These are phyloP conservation scores for Cheilosia urbana DNA, from an alignment of 2,888 invertebrate species.

Conservation along the genomic window DNA sequence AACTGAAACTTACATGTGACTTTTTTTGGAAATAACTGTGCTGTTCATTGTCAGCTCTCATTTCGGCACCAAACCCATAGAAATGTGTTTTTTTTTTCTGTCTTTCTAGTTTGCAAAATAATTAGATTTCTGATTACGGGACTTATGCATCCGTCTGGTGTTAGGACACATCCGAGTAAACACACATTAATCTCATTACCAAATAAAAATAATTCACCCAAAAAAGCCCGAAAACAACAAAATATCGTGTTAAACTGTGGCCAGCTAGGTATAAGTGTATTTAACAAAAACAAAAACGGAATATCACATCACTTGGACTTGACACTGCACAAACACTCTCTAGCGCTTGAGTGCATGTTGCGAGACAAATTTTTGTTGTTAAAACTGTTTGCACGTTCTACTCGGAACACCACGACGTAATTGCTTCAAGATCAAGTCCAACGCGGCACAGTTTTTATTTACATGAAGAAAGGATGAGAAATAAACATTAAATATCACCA, in stretches of 20 bases:
- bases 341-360: slow-evolving; percentile 35
- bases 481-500: slow-evolving; percentile 9
- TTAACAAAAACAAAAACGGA: slow-evolving; percentile 9
- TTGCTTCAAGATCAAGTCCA: slow-evolving; percentile 67
- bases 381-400: slow-evolving; percentile 29
- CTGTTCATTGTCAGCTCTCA: slow-evolving; percentile 10
- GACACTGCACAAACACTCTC: slow-evolving; percentile 34
- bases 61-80: slow-evolving; percentile 41
- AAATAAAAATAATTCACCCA: slow-evolving; percentile 7
- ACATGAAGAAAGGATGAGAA: not conserved
- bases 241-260: slow-evolving; percentile 21
- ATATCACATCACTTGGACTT: slow-evolving; percentile 32
- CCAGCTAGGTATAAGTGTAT: not conserved
- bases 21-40: slow-evolving; percentile 8
- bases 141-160: slow-evolving; percentile 24
- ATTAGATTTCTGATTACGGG: slow-evolving; percentile 26
- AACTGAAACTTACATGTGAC: slow-evolving; percentile 41
- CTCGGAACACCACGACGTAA: slow-evolving; percentile 51
- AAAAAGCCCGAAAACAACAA: slow-evolving; percentile 17
- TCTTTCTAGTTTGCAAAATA: slow-evolving; percentile 13
- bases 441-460: slow-evolving; percentile 22
- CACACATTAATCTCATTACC: slow-evolving; percentile 13
- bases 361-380: slow-evolving; percentile 27
- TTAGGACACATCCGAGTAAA: slow-evolving; percentile 2
- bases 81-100: slow-evolving; percentile 27